Conservation (phyloP, 2,888 invertebrate genomes). For the Metellina segmentata region DNA sequence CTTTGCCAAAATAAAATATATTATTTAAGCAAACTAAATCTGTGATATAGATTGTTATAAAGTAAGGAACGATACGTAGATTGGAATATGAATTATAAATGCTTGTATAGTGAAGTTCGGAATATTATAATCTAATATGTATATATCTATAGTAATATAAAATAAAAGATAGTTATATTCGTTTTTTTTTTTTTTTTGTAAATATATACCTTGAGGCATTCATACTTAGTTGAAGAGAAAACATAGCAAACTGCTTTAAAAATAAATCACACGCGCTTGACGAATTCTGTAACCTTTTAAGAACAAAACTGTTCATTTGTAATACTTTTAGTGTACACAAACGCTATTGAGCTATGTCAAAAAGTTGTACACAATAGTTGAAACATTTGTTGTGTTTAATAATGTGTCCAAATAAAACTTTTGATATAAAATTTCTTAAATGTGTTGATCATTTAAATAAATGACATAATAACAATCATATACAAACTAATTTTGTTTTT, state of each 20-base stretch:
- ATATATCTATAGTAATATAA: no score
- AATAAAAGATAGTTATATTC: no score
- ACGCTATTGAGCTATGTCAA: slow-evolving; percentile 20
- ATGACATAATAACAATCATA: neutral
- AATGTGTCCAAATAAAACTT: neutral
- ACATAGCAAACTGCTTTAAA: no score
- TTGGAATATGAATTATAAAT: neutral
- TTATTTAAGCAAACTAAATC: neutral
- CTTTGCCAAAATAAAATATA: no score
- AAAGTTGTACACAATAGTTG: slow-evolving; percentile 7
- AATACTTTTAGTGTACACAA: neutral
- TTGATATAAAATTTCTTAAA: neutral
- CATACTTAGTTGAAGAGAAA: no score
- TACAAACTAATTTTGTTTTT: no score
- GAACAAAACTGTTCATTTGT: no score
- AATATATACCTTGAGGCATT: no score
- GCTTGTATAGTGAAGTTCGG: neutral
- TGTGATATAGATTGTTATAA: neutral
- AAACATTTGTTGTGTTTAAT: slow-evolving; percentile 1
- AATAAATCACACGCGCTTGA: no score
- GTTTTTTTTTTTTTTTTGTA: no score
- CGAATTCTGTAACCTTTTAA: no score
- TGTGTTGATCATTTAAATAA: neutral
- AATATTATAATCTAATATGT: neutral
- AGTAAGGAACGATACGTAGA: neutral